Percentiles rank a stretch among this genome's conserved stretches.
phyloP scores from a whole-genome alignment of 1,140 invertebrate genomes.

The Panulirus ornatus region DNA sequence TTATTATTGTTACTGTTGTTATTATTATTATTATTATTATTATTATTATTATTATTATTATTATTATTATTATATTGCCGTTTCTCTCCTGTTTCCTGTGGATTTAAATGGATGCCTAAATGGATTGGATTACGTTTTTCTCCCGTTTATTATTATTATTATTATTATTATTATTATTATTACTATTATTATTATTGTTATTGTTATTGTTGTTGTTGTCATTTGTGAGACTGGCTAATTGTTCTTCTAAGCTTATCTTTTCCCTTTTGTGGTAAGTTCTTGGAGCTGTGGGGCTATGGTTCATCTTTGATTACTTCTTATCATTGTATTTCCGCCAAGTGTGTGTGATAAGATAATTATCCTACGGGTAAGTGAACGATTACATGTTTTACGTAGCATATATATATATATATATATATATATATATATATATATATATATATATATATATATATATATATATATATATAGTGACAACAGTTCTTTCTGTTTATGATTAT shows the following conservation, averaged over 20 bases:
- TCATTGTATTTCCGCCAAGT: not conserved
- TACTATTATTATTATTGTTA: not conserved
- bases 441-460: no score
- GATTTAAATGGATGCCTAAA: not conserved
- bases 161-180: not conserved
- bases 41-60: not conserved
- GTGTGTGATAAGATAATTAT: not conserved
- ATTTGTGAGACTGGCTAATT: not conserved
- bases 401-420: no score
- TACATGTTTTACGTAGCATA: not conserved
- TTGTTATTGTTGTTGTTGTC: not conserved
- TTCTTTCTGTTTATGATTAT: no score
- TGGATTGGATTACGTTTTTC: not conserved
- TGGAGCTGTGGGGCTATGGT: not conserved
- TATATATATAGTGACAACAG: no score
- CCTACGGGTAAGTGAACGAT: not conserved
- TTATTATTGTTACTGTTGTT: not conserved
- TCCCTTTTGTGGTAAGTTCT: no score
- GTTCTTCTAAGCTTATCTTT: no score
- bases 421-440: no score
- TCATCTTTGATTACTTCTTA: not conserved
- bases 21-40: not conserved
- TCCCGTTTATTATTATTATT: not conserved
- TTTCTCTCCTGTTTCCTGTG: not conserved
- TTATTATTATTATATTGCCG: not conserved